Base-by-base conservation (phyloP, 2,888 invertebrate genomes). In the Aspidapion aeneum region DNA sequence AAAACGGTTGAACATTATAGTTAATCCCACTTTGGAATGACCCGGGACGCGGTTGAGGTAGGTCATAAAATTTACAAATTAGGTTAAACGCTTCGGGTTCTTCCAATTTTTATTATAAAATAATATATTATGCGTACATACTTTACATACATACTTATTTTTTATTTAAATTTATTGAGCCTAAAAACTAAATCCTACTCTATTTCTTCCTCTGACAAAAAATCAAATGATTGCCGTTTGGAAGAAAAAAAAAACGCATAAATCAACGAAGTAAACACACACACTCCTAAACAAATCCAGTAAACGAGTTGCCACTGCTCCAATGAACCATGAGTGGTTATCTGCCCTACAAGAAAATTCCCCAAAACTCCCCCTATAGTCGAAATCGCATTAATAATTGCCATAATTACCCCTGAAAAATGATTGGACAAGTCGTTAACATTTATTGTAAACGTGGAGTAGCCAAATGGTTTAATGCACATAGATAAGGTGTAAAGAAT, bases 291-390 rank as follows among this genome's bases (percentile, higher is more conserved):
- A 56, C 90, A 87, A 21, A 92, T 87, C 89, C 91, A 91, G 77
- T 92, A 93, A 0, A 91, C 90, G 0, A 84, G 71, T n/a, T 87
- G 82, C 93, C 93, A 93, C 80, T 90, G 86, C 35, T 35, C 35
- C 35, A 35, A 12, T 35, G 35, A 7, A 35, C 35, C 85, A 76
- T 87, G 82, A 63, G 85, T 83, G 7, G 86, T 86, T 67, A 87
- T 73, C 60, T 83, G 75, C 56, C 86, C 86, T 58, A 85, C 77
- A 51, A 86, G 71, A 70, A 83, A 84, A 0, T 86, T 86, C 1
- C 85, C 83, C 18, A 85, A 73, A 62, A 85, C 85, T 12, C 86
- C 87, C 16, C 84, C 82, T n/a, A 86, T 72, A 1, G 85, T 84
- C 1, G 84, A 86, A 20, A 85, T 75, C 0, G 86, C 86, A 70